These are phyloP conservation scores for Rhorus exstirpatorius DNA, from an alignment of 2,888 invertebrate genomes.

Conservation along the genomic window DNA sequence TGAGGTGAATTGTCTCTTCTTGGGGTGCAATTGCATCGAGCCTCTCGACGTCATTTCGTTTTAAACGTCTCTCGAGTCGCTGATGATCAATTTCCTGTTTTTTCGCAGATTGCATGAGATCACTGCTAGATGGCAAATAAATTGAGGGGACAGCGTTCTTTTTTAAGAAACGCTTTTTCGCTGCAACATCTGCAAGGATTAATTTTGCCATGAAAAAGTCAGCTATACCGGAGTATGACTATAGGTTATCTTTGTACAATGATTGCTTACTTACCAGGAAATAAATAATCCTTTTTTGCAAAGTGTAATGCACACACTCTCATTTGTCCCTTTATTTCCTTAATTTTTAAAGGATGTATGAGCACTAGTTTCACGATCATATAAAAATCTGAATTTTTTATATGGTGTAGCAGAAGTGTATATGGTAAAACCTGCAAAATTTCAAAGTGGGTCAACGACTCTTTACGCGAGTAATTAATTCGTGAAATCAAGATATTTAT, in stretches of 20 bases:
- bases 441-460: too few relatives aligned
- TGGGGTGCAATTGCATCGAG: slow-evolving; percentile 38
- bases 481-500: too few relatives aligned
- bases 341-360: slow-evolving; percentile 39
- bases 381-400: too few relatives aligned
- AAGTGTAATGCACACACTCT: slow-evolving; percentile 32
- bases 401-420: too few relatives aligned
- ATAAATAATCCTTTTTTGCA: slow-evolving; percentile 33
- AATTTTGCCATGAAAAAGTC: slow-evolving; percentile 25
- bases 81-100: slow-evolving; percentile 34
- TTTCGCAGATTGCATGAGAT: slow-evolving; percentile 36
- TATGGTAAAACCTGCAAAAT: too few relatives aligned
- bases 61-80: slow-evolving; percentile 33
- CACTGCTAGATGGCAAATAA: slow-evolving; percentile 40
- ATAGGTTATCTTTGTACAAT: slow-evolving; percentile 27
- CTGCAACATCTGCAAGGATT: slow-evolving; percentile 32
- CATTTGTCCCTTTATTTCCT: slow-evolving; percentile 18
- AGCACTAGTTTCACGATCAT: too few relatives aligned
- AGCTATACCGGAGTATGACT: slow-evolving; percentile 13
- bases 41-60: slow-evolving; percentile 29
- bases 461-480: too few relatives aligned
- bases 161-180: slow-evolving; percentile 35
- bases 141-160: slow-evolving; percentile 34
- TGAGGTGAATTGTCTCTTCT: slow-evolving; percentile 30
- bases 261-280: slow-evolving; percentile 36